Percentiles rank a stretch among this genome's conserved stretches.
phyloP scores from a whole-genome alignment of 2,797 vertebrate genomes.

The Catamblyrhynchus diadema region DNA sequence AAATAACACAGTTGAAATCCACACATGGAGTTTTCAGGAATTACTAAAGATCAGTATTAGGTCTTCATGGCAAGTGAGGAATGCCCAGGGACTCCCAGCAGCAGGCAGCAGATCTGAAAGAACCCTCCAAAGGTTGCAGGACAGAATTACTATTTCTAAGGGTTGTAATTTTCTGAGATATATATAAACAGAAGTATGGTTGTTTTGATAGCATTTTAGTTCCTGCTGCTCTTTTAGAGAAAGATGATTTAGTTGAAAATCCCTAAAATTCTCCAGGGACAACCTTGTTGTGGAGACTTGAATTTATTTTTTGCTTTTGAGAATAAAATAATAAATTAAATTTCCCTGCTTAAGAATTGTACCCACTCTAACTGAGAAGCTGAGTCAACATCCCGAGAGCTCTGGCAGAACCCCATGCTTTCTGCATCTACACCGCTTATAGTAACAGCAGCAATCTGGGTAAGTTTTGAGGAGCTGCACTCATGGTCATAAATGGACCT shows the following conservation, averaged over 20 bases:
- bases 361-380: background rate
- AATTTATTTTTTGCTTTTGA: background rate
- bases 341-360: background rate
- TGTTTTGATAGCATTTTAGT: background rate
- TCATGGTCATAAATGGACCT: background rate
- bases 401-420: background rate
- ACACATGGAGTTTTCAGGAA: background rate
- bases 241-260: background rate
- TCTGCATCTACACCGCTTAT: background rate
- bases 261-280: background rate
- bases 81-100: background rate
- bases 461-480: background rate
- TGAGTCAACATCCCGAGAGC: background rate
- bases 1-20: background rate
- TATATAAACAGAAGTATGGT: background rate
- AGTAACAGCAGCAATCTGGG: background rate
- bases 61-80: background rate
- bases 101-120: background rate
- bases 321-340: background rate
- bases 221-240: background rate
- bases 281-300: background rate
- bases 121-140: background rate
- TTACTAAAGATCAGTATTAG: background rate
- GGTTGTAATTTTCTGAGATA: background rate
- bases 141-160: background rate